Conservation (phyloP, 2,888 invertebrate genomes). For the Hirtodrosophila histrioides region DNA sequence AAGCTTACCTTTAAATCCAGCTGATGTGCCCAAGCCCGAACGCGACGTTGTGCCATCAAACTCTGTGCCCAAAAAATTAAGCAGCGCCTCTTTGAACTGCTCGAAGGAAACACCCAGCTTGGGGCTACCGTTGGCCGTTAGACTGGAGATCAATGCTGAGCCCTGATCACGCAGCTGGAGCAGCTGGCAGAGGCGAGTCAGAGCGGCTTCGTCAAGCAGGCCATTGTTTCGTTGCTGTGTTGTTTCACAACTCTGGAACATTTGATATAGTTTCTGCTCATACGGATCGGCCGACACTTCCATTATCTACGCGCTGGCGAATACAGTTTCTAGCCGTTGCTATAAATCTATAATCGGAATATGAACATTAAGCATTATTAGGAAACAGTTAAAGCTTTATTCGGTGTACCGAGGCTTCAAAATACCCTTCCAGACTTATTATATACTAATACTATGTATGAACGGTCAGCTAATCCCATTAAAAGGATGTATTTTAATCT, state of each 20-base stretch:
- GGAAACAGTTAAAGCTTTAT: too few species aligned
- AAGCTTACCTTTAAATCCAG: constrained; percentile 59
- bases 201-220: constrained; percentile 88
- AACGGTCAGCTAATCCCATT: too few species aligned
- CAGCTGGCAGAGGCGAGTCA: constrained; percentile 89
- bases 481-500: too few species aligned
- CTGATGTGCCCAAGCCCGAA: constrained; percentile 34
- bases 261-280: constrained; percentile 91
- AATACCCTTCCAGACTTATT: constrained; percentile 16
- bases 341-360: constrained; percentile 1
- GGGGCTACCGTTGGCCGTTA: constrained; percentile 83
- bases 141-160: constrained; percentile 86
- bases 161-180: constrained; percentile 91
- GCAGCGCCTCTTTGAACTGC: constrained; percentile 91
- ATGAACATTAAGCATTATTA: not conserved
- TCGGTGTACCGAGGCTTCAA: too few species aligned
- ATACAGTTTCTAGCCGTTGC: constrained; percentile 48
- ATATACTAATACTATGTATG: not conserved
- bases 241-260: constrained; percentile 91
- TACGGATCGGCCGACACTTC: constrained; percentile 88
- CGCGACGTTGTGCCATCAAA: constrained; percentile 68
- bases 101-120: constrained; percentile 87
- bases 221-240: constrained; percentile 87
- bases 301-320: constrained; percentile 54
- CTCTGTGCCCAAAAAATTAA: constrained; percentile 88